phyloP scores from a whole-genome alignment of 2,888 invertebrate genomes.

The Drosophila acutilabella region DNA sequence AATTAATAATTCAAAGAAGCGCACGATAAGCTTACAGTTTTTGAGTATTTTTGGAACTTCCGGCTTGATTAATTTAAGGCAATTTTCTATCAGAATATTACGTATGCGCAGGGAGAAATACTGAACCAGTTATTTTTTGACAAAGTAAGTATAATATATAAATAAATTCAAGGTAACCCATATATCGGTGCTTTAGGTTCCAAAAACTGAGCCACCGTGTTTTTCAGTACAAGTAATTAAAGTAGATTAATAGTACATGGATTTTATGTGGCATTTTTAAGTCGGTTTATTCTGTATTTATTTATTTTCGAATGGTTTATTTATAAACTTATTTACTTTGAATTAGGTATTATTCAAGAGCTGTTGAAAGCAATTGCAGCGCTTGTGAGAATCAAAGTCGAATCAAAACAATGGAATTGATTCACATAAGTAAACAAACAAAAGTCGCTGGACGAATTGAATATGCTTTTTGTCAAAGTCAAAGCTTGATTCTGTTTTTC shows the following conservation, averaged over 20 bases:
- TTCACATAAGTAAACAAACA: slow-evolving; percentile 57
- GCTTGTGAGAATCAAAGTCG: slow-evolving; percentile 18
- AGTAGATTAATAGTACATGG: too few relatives aligned
- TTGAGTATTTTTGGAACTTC: slow-evolving; percentile 22
- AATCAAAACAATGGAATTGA: slow-evolving; percentile 42
- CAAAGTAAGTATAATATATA: background rate
- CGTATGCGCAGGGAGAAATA: background rate
- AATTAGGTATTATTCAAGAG: slow-evolving; percentile 16
- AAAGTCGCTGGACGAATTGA: slow-evolving; percentile 36
- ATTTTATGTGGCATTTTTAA: background rate
- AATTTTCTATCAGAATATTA: background rate
- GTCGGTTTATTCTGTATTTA: background rate
- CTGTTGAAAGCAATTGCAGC: slow-evolving; percentile 24
- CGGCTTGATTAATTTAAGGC: slow-evolving; percentile 6
- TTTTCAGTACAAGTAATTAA: too few relatives aligned
- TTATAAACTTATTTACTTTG: slow-evolving; percentile 12
- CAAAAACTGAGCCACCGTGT: background rate
- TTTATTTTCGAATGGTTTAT: slow-evolving; percentile 2
- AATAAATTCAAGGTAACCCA: background rate
- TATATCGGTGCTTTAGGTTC: background rate
- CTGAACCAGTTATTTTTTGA: background rate
- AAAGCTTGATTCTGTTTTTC: slow-evolving; percentile 42
- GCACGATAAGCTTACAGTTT: slow-evolving; percentile 3
- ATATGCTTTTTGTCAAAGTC: slow-evolving; percentile 53
- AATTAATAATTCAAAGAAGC: slow-evolving; percentile 23